A percentile compares a stretch with the other conserved stretches of the same genome.
Conservation (phyloP, 2,797 vertebrate genomes). For the Perodicticus potto region DNA sequence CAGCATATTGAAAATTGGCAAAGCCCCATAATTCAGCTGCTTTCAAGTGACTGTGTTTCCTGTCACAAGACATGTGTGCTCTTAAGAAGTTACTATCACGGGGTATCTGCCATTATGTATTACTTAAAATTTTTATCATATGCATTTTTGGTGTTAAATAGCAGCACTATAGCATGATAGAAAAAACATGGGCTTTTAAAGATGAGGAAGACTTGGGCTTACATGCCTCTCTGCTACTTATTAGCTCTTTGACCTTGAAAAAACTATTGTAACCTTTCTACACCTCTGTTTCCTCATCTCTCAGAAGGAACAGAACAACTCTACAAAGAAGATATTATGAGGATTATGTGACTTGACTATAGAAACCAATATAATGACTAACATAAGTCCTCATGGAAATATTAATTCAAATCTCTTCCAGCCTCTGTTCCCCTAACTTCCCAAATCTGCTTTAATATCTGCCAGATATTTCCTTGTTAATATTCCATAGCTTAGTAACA, state of each 20-base stretch:
- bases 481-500: not conserved
- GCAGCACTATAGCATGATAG: not conserved
- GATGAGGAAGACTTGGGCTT: not conserved
- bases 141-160: conserved; percentile 18
- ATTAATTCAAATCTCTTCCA: not conserved
- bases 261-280: not conserved
- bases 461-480: not conserved
- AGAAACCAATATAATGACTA: not conserved
- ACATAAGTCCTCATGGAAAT: not conserved
- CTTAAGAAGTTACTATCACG: not conserved
- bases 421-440: not conserved
- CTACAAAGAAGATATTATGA: not conserved
- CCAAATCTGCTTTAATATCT: not conserved
- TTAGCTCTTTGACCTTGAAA: not conserved
- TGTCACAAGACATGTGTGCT: not conserved
- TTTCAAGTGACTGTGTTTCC: not conserved
- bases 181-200: conserved; percentile 14
- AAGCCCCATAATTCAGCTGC: not conserved
- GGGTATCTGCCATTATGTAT: conserved; percentile 5
- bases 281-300: not conserved
- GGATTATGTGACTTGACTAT: not conserved
- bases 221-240: not conserved
- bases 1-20: not conserved
- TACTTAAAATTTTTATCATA: not conserved
- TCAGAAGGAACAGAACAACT: not conserved